A percentile compares a stretch with the other conserved stretches of the same genome.
Conservation (phyloP, 1,140 invertebrate genomes). For the Eumaeus atala region DNA sequence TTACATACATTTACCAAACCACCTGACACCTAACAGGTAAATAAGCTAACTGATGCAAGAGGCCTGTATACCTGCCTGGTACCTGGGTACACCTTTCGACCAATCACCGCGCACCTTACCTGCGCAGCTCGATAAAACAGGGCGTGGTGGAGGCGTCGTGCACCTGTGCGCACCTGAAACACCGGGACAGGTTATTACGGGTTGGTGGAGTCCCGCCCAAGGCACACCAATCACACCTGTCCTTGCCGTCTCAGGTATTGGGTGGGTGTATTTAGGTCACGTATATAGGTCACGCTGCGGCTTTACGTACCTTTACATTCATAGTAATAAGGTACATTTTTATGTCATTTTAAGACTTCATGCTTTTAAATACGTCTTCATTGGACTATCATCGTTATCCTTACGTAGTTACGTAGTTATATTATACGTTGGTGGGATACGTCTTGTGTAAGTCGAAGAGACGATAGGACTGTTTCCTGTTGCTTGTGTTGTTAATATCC, state of each 20-base stretch:
- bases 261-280: slow-evolving; percentile 37
- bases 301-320: slow-evolving; percentile 14
- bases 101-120: slow-evolving; percentile 66
- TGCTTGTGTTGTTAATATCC: no score
- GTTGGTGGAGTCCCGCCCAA: slow-evolving; percentile 36
- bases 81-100: slow-evolving; percentile 48
- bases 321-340: background rate
- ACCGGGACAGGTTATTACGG: slow-evolving; percentile 30
- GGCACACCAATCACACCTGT: slow-evolving; percentile 27
- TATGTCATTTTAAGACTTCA: no score
- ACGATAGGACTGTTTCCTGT: no score
- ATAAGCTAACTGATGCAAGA: background rate
- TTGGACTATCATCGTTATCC: no score
- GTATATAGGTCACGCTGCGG: slow-evolving; percentile 21
- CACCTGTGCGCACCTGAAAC: slow-evolving; percentile 54
- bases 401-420: no score
- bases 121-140: slow-evolving; percentile 68
- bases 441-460: no score
- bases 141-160: slow-evolving; percentile 42
- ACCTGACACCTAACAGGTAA: slow-evolving; percentile 20
- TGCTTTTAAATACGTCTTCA: no score
- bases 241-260: slow-evolving; percentile 38
- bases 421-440: no score
- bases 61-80: slow-evolving; percentile 11
- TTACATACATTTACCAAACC: slow-evolving; percentile 16